These are phyloP conservation scores for Calameuta idolon DNA, from an alignment of 2,888 invertebrate genomes.

Conservation along the genomic window DNA sequence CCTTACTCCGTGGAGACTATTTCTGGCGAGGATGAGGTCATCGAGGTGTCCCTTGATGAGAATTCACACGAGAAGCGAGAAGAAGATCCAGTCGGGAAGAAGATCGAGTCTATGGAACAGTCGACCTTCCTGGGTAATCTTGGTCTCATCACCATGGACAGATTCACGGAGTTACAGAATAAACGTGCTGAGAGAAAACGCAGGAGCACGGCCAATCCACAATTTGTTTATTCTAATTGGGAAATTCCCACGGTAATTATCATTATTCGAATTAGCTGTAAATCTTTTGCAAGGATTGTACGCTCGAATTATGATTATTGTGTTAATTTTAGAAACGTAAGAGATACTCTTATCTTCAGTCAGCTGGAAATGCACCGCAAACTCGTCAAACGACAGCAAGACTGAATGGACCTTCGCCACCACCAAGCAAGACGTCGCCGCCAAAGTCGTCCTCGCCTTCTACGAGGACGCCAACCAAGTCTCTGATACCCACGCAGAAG, in stretches of 20 bases:
- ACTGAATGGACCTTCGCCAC: constrained; percentile 58
- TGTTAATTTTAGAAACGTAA: constrained; percentile 67
- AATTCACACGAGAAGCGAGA: constrained; percentile 45
- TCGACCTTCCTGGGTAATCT: constrained; percentile 66
- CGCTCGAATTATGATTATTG: no score
- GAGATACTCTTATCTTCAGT: constrained; percentile 67
- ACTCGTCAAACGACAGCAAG: constrained; percentile 67
- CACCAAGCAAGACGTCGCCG: constrained; percentile 42
- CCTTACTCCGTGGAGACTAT: constrained; percentile 53
- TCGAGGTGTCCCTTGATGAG: constrained; percentile 50
- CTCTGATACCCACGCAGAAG: constrained; percentile 53
- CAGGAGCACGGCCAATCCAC: constrained; percentile 71
- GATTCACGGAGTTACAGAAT: constrained; percentile 69
- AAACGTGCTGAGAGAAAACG: constrained; percentile 70
- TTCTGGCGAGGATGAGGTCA: constrained; percentile 55
- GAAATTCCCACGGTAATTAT: constrained; percentile 52
- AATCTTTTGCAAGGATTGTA: no score
- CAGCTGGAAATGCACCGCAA: constrained; percentile 68
- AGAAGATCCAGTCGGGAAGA: constrained; percentile 15
- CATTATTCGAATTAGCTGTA: neutral
- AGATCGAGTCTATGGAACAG: constrained; percentile 47
- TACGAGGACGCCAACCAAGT: constrained; percentile 43
- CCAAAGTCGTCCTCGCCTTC: constrained; percentile 48
- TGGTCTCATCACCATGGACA: constrained; percentile 68
- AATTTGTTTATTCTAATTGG: constrained; percentile 69